Base-by-base conservation (phyloP, 2,797 vertebrate species). In the Setipinna tenuifilis region DNA sequence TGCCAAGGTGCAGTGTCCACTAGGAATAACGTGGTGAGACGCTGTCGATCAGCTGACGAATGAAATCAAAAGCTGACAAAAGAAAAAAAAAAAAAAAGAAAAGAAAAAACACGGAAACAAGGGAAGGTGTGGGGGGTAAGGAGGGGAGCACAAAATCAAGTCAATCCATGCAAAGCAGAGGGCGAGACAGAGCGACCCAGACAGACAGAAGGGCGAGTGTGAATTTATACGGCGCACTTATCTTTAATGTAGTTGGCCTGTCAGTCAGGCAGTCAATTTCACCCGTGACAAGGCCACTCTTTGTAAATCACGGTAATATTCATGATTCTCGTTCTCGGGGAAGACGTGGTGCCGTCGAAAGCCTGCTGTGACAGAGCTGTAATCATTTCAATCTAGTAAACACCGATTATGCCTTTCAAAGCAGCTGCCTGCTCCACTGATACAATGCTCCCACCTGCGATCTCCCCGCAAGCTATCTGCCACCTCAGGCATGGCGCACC, bases 331-430 rank as follows among this genome's bases (percentile, higher is more conserved):
- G 94, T 93, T 94, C 92, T 88, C 91, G 92, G 90, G 91, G 93
- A 93, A 94, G 88, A 86, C 84, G 90, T 86, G 91, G 82, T 85
- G 87, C 82, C 86, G 86, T 46, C 62, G 89, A 85, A 85, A 92
- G 91, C 93, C 92, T 87, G 93, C 80, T 91, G 90, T 90, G 90
- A 94, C 91, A 92, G 88, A 93, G 92, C 92, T 93, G 90, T 94
- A 95, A 94, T 96, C 95, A 95, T 94, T 95, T 95, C 93, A 95
- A 94, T 92, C 94, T 90, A 83, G 92, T 93, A 90, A 90, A 95
- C 91, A 92, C 84, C 87, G 85, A 89, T 91, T 88, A 92, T 81
- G 89, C 82, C 82, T 89, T 88, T 90, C 86, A 83, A 89, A 89
- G 80, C 85, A 83, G 31, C 83, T 81, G 84, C 61, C 82, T 88